Percentiles rank a stretch among this genome's conserved stretches.
Conservation (phyloP, 2,888 invertebrate species). For the Sceliomorpha sp. region DNA sequence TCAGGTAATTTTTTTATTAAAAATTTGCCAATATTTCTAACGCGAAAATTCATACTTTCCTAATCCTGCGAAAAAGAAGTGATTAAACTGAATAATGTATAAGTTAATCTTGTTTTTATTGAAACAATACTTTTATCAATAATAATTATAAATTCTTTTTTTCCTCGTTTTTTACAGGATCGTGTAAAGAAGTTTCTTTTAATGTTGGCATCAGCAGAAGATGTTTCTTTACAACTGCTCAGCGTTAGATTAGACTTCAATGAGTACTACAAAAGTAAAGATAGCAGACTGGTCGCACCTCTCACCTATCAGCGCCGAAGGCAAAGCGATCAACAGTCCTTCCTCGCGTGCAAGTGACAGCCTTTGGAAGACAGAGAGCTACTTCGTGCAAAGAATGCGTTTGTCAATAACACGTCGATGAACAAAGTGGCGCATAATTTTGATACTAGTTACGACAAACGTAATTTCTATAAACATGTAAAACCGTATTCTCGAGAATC, state of each 20-base stretch:
- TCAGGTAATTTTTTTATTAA: constrained; percentile 82
- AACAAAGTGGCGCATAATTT: neutral
- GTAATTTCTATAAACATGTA: neutral
- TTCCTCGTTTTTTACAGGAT: constrained; percentile 83
- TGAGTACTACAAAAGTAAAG: constrained; percentile 93
- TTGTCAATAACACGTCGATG: constrained; percentile 6
- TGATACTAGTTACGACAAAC: constrained; percentile 1
- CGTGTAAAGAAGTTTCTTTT: constrained; percentile 93
- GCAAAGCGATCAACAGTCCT: constrained; percentile 73
- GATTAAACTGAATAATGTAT: too few species aligned
- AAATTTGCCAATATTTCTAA: too few species aligned
- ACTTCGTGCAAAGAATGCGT: neutral
- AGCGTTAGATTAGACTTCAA: constrained; percentile 97
- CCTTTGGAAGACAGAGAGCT: constrained; percentile 16
- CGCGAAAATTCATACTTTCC: too few species aligned
- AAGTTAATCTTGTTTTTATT: neutral
- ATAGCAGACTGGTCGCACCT: constrained; percentile 86
- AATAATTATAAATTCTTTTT: too few species aligned
- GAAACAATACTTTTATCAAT: too few species aligned
- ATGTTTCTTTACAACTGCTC: constrained; percentile 93
- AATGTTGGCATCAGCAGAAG: constrained; percentile 90
- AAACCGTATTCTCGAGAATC: too few species aligned
- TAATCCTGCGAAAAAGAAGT: too few species aligned
- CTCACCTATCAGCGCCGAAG: constrained; percentile 79
- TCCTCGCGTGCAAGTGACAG: constrained; percentile 71